Base-by-base conservation (phyloP, 2,113 vertebrate genomes). In the Microcebus lehilahytsara region DNA sequence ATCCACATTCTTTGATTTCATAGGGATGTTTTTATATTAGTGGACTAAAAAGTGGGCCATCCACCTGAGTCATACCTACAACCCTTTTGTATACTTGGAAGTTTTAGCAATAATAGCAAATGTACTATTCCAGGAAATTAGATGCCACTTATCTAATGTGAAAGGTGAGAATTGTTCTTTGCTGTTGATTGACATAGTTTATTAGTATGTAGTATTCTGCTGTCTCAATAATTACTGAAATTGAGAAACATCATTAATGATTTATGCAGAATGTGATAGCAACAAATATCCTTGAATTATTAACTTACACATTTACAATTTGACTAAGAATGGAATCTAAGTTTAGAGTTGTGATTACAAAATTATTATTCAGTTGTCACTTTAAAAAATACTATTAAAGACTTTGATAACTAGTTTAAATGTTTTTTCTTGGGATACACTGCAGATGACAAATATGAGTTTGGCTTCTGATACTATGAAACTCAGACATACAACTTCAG, bases 351-450 rank as follows among this genome's bases (percentile, higher is more conserved):
- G 13, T 86, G 42, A 96, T 90, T 69, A 69, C n/a, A 79, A 79
- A 97, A 92, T 89, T 91, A 92, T 91, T 86, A 89, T 72, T 89
- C n/a, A 69, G 56, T 89, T 78, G 32, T 46, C n/a, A 46, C 58
- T 90, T 96, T 71, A 11, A 42, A 84, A 93, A 77, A 85, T 53
- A 25, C 17, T 58, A 78, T 85, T 81, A 84, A 92, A 91, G 69
- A 83, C 58, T 67, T 84, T 51, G 14, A 81, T 42, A 95, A 69
- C 3, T 30, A 94, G 75, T 17, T 93, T 89, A 79, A 75, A 51
- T 87, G 7, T 58, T 91, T 77, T 60, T 25, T 91, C 56, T 95
- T 58, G 37, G 17, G n/a, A 74, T 51, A 91, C 3, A 60, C 13
- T 56, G 37, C 78, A 62, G 84, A 86, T 91, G 71, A 92, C 85